These are phyloP conservation scores for Megaptera novaeangliae DNA, from an alignment of 2,113 vertebrate genomes.

Conservation along the genomic window DNA sequence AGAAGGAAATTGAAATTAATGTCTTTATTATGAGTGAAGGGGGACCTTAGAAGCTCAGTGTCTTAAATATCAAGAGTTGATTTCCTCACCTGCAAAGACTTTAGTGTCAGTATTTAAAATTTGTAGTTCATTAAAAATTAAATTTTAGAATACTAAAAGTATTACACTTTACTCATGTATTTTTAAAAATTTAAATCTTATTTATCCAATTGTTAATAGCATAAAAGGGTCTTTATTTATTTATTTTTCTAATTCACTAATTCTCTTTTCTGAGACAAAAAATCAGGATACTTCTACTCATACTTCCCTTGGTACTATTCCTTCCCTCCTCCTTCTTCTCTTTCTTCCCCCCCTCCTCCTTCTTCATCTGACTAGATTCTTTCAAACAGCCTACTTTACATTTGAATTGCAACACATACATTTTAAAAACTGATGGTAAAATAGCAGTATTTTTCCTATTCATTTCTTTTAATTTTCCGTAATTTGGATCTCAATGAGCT, in stretches of 20 bases:
- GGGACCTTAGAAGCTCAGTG: not conserved
- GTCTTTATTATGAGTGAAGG: not conserved
- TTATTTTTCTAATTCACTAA: not conserved
- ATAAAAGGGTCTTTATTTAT: not conserved
- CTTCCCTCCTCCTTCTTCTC: not conserved
- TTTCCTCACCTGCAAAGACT: not conserved
- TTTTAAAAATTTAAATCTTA: not conserved
- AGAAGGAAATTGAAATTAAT: not conserved
- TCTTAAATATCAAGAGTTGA: not conserved
- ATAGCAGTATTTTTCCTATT: not conserved
- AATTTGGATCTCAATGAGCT: not conserved
- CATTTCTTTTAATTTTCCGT: not conserved
- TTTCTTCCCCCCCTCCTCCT: fast-evolving
- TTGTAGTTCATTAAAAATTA: not conserved
- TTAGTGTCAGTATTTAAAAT: not conserved
- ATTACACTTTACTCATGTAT: not conserved
- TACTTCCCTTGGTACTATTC: not conserved
- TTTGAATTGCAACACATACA: not conserved
- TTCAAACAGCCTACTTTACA: not conserved
- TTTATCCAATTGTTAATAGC: not conserved
- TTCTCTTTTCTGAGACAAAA: not conserved
- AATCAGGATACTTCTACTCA: not conserved
- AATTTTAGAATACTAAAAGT: not conserved
- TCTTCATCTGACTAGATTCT: not conserved
- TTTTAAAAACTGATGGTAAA: not conserved